phyloP scores from a whole-genome alignment of 2,888 invertebrate genomes.

The Agriotes lineatus region DNA sequence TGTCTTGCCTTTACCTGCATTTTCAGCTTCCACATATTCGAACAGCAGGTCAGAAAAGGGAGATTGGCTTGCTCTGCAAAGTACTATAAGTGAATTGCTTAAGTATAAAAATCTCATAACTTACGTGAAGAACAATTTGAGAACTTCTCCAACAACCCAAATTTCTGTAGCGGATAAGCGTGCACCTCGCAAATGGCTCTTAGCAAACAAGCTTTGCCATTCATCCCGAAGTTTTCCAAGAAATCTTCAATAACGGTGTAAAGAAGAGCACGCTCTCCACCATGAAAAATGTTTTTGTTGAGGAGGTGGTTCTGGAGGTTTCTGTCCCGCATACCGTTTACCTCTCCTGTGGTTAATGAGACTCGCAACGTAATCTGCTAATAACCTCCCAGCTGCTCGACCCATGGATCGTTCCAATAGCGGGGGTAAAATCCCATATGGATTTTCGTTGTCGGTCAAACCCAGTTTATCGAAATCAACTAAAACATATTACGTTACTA shows the following conservation, averaged over 20 bases:
- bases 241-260: conserved; percentile 85
- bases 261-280: conserved; percentile 85
- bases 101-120: conserved; percentile 55
- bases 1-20: conserved; percentile 74
- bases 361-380: conserved; percentile 81
- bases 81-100: neutral
- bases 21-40: conserved; percentile 86
- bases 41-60: conserved; percentile 79
- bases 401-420: conserved; percentile 83
- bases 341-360: conserved; percentile 75
- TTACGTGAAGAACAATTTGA: conserved; percentile 87
- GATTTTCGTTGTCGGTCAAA: conserved; percentile 90
- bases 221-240: conserved; percentile 82
- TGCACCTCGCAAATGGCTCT: conserved; percentile 90
- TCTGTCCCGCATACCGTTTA: conserved; percentile 62
- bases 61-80: conserved; percentile 83
- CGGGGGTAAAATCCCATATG: conserved; percentile 84
- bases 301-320: conserved; percentile 64
- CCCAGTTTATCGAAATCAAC: conserved; percentile 90
- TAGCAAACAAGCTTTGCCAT: conserved; percentile 85
- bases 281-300: conserved; percentile 74
- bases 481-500: conserved; percentile 61
- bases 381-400: conserved; percentile 76
- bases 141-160: conserved; percentile 84
- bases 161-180: conserved; percentile 81